A percentile compares a stretch with the other conserved stretches of the same genome.
phyloP scores from a whole-genome alignment of 2,113 vertebrate species.

The Ailurus styani region DNA sequence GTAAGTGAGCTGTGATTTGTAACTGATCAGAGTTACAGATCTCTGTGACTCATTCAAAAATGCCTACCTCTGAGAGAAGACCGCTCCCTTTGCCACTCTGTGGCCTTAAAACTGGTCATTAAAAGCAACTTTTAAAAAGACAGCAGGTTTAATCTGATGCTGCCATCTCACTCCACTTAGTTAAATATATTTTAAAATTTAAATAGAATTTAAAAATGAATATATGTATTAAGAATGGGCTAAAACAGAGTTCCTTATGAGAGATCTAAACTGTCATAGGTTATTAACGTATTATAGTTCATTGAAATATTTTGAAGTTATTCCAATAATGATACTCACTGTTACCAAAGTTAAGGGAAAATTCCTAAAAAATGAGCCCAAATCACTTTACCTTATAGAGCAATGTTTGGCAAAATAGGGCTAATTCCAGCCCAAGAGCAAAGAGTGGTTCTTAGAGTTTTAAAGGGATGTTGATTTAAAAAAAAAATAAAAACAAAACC shows the following conservation, averaged over 20 bases:
- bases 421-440: background rate
- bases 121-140: constrained; percentile 6
- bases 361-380: background rate
- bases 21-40: too few relatives aligned
- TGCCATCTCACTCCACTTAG: background rate
- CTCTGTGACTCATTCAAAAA: background rate
- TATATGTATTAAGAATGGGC: background rate
- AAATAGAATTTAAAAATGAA: background rate
- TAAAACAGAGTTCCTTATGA: background rate
- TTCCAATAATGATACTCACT: background rate
- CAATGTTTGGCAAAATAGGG: background rate
- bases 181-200: constrained; percentile 26
- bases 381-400: background rate
- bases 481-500: background rate
- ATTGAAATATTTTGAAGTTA: constrained; percentile 32
- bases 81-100: background rate
- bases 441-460: background rate
- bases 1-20: constrained; percentile 45
- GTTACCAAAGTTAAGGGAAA: background rate
- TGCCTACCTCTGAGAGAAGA: background rate
- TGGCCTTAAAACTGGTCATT: background rate
- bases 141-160: background rate
- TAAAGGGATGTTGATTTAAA: background rate
- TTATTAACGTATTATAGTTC: background rate
- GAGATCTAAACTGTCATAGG: background rate